A percentile compares a stretch with the other conserved stretches of the same genome.
Conservation (phyloP, 1,140 invertebrate genomes). For the Trachelipus rathkii region DNA sequence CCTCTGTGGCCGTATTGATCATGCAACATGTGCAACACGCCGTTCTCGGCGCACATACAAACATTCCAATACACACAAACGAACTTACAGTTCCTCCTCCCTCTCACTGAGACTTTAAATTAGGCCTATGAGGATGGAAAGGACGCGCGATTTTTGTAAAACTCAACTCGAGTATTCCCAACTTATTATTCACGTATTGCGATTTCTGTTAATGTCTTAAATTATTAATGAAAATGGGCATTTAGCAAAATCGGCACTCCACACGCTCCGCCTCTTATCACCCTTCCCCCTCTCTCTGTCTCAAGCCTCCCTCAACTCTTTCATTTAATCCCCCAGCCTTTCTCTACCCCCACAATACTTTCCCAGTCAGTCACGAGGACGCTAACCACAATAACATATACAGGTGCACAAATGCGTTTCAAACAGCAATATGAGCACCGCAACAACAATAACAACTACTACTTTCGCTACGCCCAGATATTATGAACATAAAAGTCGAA, state of each 20-base stretch:
- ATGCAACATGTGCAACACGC: slow-evolving; percentile 11
- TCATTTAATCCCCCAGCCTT: background rate
- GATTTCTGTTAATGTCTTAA: no score
- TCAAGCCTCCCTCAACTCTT: background rate
- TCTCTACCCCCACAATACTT: background rate
- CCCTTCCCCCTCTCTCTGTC: background rate
- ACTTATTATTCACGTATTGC: no score
- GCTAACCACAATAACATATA: slow-evolving; percentile 4
- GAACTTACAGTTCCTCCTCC: background rate
- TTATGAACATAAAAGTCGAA: no score
- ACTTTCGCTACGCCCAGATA: no score
- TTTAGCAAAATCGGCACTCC: background rate
- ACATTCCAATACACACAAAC: slow-evolving; percentile 4
- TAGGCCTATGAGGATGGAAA: background rate
- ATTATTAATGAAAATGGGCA: background rate
- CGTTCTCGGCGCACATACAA: background rate
- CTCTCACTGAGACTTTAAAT: background rate
- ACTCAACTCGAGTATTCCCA: no score
- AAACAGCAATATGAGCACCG: background rate
- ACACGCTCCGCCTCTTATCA: background rate
- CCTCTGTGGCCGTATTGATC: slow-evolving; percentile 5
- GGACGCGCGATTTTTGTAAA: background rate
- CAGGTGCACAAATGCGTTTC: background rate
- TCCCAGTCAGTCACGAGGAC: slow-evolving; percentile 3
- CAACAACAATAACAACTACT: no score